These are phyloP conservation scores for Andrena trimmerana DNA, from an alignment of 2,888 invertebrate species.

Conservation along the genomic window DNA sequence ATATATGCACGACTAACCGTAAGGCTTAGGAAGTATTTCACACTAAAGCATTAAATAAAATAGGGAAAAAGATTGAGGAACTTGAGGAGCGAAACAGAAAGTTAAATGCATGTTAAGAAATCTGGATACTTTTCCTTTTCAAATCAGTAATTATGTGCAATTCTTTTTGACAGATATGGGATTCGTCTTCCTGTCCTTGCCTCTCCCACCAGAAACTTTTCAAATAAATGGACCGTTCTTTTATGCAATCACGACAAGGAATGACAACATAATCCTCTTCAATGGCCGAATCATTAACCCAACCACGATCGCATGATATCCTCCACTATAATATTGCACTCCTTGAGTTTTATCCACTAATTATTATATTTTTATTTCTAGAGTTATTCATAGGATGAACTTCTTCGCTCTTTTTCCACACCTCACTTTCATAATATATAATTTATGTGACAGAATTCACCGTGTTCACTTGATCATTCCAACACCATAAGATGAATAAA, in stretches of 20 bases:
- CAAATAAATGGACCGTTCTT: slow-evolving; percentile 79
- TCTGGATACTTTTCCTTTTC: background rate
- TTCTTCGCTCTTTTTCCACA: slow-evolving; percentile 33
- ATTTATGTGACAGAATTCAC: background rate
- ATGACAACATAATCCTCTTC: slow-evolving; percentile 49
- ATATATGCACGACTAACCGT: background rate
- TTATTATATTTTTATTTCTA: slow-evolving; percentile 4
- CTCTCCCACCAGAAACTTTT: slow-evolving; percentile 62
- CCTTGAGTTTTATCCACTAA: background rate
- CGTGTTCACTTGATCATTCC: background rate
- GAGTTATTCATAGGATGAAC: background rate
- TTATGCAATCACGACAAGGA: slow-evolving; percentile 38
- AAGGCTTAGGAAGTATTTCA: background rate
- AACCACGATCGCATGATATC: slow-evolving; percentile 12
- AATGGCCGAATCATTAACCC: slow-evolving; percentile 50
- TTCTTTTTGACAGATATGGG: slow-evolving; percentile 45
- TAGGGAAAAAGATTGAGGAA: slow-evolving; percentile 19
- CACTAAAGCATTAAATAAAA: background rate
- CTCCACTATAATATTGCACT: background rate
- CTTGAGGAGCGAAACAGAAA: background rate
- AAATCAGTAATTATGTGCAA: slow-evolving; percentile 5
- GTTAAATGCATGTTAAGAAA: slow-evolving; percentile 1
- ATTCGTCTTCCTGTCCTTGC: slow-evolving; percentile 27
- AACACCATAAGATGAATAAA: background rate
- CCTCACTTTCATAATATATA: background rate